Base-by-base conservation (phyloP, 2,113 vertebrate genomes). In the Protobothrops mucrosquamatus region DNA sequence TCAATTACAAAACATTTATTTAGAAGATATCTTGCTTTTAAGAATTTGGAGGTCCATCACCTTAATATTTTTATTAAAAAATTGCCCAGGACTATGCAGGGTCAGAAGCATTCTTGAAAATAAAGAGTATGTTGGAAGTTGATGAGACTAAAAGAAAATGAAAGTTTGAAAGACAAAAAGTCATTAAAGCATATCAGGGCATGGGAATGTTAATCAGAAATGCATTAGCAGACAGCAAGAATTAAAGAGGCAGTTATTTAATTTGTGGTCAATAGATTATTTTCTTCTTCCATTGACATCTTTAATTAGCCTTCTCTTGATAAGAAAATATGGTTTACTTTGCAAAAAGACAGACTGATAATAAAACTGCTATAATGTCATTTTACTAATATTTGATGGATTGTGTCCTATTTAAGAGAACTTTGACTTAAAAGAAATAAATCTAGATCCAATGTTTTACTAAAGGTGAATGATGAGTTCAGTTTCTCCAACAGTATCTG, bases 151-250 rank as follows among this genome's bases (percentile, higher is more conserved):
- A 12, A 43, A 12, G 57, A 89, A 64, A 64, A 95, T 89, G 54
- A 89, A 89, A 91, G 8, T 52, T 95, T 95, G 91, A 18, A 86
- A 94, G 93, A 85, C 61, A 90, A 90, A 89, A 92, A 94, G 89
- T 20, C 34, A 87, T 92, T 91, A 95, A 96, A 92, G 95, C 93
- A 93, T 91, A 96, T 95, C 92, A 95, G 91, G 93, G 51, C 90
- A 92, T 90, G 93, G 93, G 95, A 96, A 74, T 94, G 95, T 97
- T 95, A 94, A 97, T 96, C 95, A 96, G 93, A 92, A 94, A 90
- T 93, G 93, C 96, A 92, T 96, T 94, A 96, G 92, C 89, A 93
- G 89, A 81, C 92, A 93, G 89, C 0, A 8, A 96, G 85, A 56
- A 96, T 94, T 90, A 92, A 94, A 91, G 96, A 93, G 24, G 18